Conservation (phyloP, 2,797 vertebrate species). For the Gymnoscopelus braueri region DNA sequence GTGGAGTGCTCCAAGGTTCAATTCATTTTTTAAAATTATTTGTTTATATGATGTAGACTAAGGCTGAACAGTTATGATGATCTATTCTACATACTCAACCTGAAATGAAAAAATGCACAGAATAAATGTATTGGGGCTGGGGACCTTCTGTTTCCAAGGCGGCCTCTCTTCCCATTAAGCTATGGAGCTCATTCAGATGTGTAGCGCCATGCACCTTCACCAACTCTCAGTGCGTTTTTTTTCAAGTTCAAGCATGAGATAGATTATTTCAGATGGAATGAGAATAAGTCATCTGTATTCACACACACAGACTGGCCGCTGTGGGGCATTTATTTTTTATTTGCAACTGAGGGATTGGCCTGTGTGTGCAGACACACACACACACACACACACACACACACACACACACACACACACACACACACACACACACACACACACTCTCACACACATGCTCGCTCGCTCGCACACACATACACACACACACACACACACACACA, state of each 20-base stretch:
- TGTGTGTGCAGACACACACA: constrained; percentile 4
- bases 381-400: constrained; percentile 9
- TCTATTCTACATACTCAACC: too few relatives aligned
- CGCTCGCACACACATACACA: background rate
- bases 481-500: background rate
- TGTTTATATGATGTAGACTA: too few relatives aligned
- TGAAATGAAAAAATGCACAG: too few relatives aligned
- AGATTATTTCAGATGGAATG: background rate
- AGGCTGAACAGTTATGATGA: too few relatives aligned
- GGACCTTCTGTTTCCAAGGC: too few relatives aligned
- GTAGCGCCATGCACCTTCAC: too few relatives aligned
- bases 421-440: constrained; percentile 11
- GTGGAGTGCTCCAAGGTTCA: too few relatives aligned
- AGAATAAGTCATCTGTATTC: background rate
- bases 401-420: constrained; percentile 12
- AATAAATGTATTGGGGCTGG: too few relatives aligned
- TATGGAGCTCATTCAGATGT: too few relatives aligned
- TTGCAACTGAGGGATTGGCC: constrained; percentile 20
- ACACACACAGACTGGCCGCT: background rate
- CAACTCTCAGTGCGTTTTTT: background rate
- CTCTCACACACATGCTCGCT: background rate
- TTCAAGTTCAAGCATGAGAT: constrained; percentile 17
- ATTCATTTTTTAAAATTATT: too few relatives aligned
- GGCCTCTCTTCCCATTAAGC: too few relatives aligned
- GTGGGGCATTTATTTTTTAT: background rate